Base-by-base conservation (phyloP, 2,113 vertebrate genomes). In the Galbula dea region DNA sequence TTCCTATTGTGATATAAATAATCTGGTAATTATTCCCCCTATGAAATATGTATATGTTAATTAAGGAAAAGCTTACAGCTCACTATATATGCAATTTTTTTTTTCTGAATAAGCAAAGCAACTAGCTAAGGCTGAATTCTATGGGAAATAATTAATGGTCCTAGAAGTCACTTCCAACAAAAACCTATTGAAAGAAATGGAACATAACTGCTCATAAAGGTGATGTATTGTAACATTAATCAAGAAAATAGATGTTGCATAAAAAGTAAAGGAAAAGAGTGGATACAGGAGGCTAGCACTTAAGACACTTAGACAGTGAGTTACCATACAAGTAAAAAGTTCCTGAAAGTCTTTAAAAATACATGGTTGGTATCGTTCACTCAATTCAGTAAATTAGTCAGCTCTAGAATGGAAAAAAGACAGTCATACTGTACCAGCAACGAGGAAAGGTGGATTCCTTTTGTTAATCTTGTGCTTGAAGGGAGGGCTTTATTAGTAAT, bases 1-100 rank as follows among this genome's bases (percentile, higher is more conserved):
- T 94, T 96, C 37, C 57, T 97, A 77, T 83, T 94, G 46, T 90
- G 51, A 80, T 87, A 92, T 95, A 96, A 97, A 95, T 97, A 94
- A 95, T 90, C 66, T 19, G 69, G 43, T 78, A 95, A 88, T 90
- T 95, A 95, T 95, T 91, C 51, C 71, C 54, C 5, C 67, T 93
- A 95, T 96, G 69, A 91, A 94, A 96, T 97, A 97, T 93, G 68
- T 83, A 88, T 80, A 72, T 27, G 68, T 95, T 96, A 96, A 97
- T 97, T 96, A 97, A 95, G 41, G 57, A 92, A 78, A 95, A 90
- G 32, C 71, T 80, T 89, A 87, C 59, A 96, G 79, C 34, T 96
- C 62, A 59, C 57, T 71, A 79, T 89, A 66, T 46, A 91, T 77
- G 32, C 32, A 30, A 12, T 32, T 22, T 71, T 84, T 54, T 46